Evolutionary conservation across 2,888 invertebrate genomes (phyloP).

Genomic region (Phaonia tiefii): DNA sequence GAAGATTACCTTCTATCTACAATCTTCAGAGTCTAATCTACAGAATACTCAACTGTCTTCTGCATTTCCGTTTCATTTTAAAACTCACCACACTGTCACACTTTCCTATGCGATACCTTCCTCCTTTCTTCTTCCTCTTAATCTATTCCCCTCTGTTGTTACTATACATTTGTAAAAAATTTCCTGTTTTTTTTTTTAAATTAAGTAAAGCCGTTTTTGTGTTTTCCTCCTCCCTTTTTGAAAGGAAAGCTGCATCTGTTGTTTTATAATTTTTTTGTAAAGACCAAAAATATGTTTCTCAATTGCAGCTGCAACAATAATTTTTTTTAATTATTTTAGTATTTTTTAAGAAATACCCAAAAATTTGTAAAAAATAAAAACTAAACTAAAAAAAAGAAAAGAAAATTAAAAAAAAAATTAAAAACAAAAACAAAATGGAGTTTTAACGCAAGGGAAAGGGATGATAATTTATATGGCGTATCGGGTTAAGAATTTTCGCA

Average conservation of each 20-base stretch:
- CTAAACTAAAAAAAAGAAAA: slow-evolving; percentile 69
- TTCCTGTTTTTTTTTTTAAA: slow-evolving; percentile 55
- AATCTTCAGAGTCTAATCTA: slow-evolving; percentile 43
- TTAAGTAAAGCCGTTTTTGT: slow-evolving; percentile 59
- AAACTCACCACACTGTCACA: slow-evolving; percentile 39
- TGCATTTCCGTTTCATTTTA: slow-evolving; percentile 36
- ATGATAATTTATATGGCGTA: no score
- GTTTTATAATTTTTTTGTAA: slow-evolving; percentile 68
- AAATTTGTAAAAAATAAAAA: slow-evolving; percentile 48
- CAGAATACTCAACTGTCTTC: slow-evolving; percentile 58
- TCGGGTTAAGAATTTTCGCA: no score
- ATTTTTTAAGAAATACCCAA: slow-evolving; percentile 77
- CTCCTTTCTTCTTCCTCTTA: background rate
- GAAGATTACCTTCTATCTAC: slow-evolving; percentile 11
- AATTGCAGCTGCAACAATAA: slow-evolving; percentile 72
- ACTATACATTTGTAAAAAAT: slow-evolving; percentile 34
- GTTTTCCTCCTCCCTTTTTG: slow-evolving; percentile 26
- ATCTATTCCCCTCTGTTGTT: slow-evolving; percentile 33
- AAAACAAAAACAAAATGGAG: background rate
- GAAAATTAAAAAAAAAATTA: slow-evolving; percentile 40
- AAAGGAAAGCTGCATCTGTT: slow-evolving; percentile 68
- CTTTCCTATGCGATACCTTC: slow-evolving; percentile 19
- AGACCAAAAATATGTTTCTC: slow-evolving; percentile 71
- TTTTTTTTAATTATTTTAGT: slow-evolving; percentile 76
- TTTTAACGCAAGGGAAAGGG: no score